Conservation (phyloP, 2,888 invertebrate genomes). For the Lacanobia wlatinum region DNA sequence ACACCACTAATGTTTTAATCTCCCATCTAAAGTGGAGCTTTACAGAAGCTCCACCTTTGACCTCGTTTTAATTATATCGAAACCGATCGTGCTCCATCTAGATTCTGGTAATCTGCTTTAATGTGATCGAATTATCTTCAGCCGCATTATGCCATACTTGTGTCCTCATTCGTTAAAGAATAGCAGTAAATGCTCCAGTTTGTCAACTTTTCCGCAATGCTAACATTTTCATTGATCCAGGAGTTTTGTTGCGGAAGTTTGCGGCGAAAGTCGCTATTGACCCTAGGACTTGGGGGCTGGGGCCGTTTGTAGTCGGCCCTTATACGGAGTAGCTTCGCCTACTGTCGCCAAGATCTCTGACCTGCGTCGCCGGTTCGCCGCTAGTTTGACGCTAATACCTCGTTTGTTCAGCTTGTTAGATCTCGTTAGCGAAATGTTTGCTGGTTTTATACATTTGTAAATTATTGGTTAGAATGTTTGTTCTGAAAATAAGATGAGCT, state of each 20-base stretch:
- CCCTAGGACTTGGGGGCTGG: conserved; percentile 64
- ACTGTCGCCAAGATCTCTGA: conserved; percentile 63
- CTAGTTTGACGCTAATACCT: conserved; percentile 38
- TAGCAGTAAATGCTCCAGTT: conserved; percentile 2
- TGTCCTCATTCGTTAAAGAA: neutral
- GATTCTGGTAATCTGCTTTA: neutral
- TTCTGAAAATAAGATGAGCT: neutral
- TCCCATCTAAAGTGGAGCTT: conserved; percentile 36
- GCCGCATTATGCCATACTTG: neutral
- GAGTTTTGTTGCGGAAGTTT: conserved; percentile 41
- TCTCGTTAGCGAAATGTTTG: conserved; percentile 53
- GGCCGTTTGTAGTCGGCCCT: conserved; percentile 77
- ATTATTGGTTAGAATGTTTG: conserved; percentile 28
- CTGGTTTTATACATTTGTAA: conserved; percentile 28
- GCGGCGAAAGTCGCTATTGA: conserved; percentile 71
- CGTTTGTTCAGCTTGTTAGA: conserved; percentile 56
- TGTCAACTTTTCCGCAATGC: neutral
- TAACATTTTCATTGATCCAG: conserved; percentile 4
- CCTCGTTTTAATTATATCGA: conserved; percentile 47
- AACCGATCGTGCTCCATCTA: conserved; percentile 14
- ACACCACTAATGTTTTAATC: conserved; percentile 47
- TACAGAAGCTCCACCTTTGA: conserved; percentile 52
- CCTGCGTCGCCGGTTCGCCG: conserved; percentile 38
- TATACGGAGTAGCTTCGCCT: conserved; percentile 59
- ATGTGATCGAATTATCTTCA: conserved; percentile 9